Percentiles rank a stretch among this genome's conserved stretches.
Evolutionary conservation across 2,888 invertebrate genomes (phyloP).

Genomic region (Calameuta idolon): DNA sequence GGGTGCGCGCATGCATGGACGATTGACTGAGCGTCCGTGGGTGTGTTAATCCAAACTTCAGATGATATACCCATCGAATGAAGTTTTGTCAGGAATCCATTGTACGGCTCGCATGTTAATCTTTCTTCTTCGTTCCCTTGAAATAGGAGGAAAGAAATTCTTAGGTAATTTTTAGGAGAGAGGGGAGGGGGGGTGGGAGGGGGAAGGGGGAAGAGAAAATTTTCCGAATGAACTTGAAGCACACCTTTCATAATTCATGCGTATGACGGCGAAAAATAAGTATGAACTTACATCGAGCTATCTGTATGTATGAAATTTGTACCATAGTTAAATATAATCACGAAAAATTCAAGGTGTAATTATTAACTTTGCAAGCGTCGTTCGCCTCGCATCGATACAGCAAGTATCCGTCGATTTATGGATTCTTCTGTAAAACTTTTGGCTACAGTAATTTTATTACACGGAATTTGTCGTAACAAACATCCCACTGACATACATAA

Average conservation of each 20-base stretch:
- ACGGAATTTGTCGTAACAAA: constrained; percentile 50
- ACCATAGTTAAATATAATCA: constrained; percentile 46
- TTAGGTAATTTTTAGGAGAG: neutral
- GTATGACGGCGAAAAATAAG: neutral
- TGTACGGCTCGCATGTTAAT: neutral
- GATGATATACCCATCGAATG: no score
- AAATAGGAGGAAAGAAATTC: neutral
- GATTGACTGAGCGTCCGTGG: neutral
- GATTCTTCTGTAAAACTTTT: constrained; percentile 51
- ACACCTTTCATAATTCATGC: neutral
- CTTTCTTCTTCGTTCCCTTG: neutral
- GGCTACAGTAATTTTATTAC: constrained; percentile 54
- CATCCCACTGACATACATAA: constrained; percentile 48
- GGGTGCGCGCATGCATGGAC: neutral
- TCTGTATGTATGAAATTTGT: constrained; percentile 49
- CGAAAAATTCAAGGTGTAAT: neutral
- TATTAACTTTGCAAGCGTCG: neutral
- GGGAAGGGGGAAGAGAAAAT: neutral
- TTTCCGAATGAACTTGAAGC: neutral
- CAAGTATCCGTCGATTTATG: constrained; percentile 27
- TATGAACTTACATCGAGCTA: neutral
- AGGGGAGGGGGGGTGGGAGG: no score
- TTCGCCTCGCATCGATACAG: neutral
- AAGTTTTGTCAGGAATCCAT: neutral
- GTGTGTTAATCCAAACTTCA: neutral